Percentiles rank a stretch among this genome's conserved stretches.
Conservation (phyloP, 2,888 invertebrate species). For the Caenorhabditis sinica region DNA sequence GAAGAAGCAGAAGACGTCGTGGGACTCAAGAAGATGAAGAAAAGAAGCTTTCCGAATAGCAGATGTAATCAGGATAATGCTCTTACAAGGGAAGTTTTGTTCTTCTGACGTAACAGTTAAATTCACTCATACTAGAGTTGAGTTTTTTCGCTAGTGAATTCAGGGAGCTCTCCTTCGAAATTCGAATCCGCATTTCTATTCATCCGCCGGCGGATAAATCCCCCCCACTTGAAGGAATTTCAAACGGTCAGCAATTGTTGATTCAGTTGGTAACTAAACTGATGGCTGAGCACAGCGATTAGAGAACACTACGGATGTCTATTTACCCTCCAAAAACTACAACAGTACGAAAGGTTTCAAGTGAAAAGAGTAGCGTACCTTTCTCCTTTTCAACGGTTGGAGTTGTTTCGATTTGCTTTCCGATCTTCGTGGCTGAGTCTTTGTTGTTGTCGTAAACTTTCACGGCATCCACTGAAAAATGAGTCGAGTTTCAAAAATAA, state of each 20-base stretch:
- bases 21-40: background rate
- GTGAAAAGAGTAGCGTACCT: background rate
- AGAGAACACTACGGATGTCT: background rate
- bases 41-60: background rate
- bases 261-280: slow-evolving; percentile 27
- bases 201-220: background rate
- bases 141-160: background rate
- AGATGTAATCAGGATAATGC: slow-evolving; percentile 58
- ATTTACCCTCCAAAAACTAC: slow-evolving; percentile 32
- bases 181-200: too few relatives aligned
- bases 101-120: slow-evolving; percentile 34
- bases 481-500: background rate
- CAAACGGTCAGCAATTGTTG: slow-evolving; percentile 26
- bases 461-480: slow-evolving; percentile 24
- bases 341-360: background rate
- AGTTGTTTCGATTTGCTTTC: slow-evolving; percentile 4
- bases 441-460: slow-evolving; percentile 3
- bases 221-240: background rate
- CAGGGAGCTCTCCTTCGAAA: too few relatives aligned
- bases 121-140: background rate
- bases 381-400: slow-evolving; percentile 7
- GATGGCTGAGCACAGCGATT: background rate
- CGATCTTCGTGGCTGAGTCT: slow-evolving; percentile 8
- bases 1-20: slow-evolving; percentile 18
- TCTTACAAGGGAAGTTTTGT: slow-evolving; percentile 31